Percentiles rank a stretch among this genome's conserved stretches.
Conservation (phyloP, 2,113 vertebrate species). For the Cettia cetti region DNA sequence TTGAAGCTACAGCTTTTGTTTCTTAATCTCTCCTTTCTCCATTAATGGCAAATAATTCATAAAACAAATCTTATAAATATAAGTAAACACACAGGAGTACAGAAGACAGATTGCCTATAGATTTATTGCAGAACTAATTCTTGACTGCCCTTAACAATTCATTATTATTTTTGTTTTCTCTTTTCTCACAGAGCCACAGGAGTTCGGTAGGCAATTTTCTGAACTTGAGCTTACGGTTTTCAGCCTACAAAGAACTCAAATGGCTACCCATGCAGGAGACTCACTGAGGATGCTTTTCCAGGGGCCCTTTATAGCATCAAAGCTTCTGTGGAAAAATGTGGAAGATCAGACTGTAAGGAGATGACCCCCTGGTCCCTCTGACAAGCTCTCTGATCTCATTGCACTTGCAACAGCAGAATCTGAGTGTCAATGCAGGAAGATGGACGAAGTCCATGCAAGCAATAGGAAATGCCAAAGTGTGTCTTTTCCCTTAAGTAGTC, state of each 20-base stretch:
- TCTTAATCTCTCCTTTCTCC: constrained; percentile 74
- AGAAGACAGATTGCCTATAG: constrained; percentile 22
- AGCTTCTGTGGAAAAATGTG: background rate
- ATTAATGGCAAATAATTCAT: constrained; percentile 69
- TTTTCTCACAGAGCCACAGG: background rate
- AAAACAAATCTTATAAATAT: constrained; percentile 59
- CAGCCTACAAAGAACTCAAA: background rate
- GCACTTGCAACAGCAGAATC: background rate
- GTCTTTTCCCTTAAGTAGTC: background rate
- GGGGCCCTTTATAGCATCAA: background rate
- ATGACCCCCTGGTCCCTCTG: background rate
- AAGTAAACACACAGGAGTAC: constrained; percentile 50
- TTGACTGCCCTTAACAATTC: constrained; percentile 36
- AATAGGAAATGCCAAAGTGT: background rate
- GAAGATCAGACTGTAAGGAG: background rate
- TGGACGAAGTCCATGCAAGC: background rate
- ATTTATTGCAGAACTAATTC: constrained; percentile 52
- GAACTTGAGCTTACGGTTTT: background rate
- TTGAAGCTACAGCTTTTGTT: constrained; percentile 80
- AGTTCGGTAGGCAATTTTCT: background rate
- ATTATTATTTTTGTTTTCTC: constrained; percentile 31
- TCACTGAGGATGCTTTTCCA: background rate
- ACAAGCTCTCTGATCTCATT: background rate
- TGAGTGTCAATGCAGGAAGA: background rate
- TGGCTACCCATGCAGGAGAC: background rate